These are phyloP conservation scores for Miniopterus natalensis DNA, from an alignment of 2,113 vertebrate species.

Conservation along the genomic window DNA sequence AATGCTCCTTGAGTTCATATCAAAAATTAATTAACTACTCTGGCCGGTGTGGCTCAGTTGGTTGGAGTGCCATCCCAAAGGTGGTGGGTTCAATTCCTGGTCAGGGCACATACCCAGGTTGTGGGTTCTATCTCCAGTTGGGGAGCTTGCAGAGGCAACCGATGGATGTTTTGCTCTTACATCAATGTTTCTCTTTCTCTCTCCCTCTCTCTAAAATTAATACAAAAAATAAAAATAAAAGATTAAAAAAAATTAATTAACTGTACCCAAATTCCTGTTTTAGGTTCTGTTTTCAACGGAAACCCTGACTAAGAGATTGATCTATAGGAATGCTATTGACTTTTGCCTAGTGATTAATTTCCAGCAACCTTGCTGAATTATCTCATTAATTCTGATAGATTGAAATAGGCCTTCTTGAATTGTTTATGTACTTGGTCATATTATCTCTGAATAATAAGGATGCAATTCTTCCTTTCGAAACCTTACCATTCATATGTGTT, in stretches of 20 bases:
- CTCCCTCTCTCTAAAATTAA: neutral
- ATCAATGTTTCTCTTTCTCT: neutral
- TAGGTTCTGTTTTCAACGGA: neutral
- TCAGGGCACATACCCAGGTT: neutral
- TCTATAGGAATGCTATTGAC: neutral
- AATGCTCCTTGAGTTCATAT: neutral
- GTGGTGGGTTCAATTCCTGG: neutral
- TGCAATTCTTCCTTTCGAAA: neutral
- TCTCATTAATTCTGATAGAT: neutral
- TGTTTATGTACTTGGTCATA: neutral
- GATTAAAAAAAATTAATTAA: neutral
- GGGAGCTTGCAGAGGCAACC: neutral
- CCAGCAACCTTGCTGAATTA: neutral
- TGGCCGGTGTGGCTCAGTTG: neutral
- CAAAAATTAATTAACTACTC: neutral
- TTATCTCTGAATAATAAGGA: neutral
- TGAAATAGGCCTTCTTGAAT: neutral
- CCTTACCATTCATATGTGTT: neutral
- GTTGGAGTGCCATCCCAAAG: neutral
- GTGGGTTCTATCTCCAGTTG: neutral
- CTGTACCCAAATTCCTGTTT: neutral
- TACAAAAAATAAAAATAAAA: neutral
- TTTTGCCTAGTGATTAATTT: constrained; percentile 27
- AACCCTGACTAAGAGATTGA: neutral
- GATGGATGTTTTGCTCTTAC: neutral